Conservation (phyloP, 2,113 vertebrate genomes). For the Pachyramphus minor region DNA sequence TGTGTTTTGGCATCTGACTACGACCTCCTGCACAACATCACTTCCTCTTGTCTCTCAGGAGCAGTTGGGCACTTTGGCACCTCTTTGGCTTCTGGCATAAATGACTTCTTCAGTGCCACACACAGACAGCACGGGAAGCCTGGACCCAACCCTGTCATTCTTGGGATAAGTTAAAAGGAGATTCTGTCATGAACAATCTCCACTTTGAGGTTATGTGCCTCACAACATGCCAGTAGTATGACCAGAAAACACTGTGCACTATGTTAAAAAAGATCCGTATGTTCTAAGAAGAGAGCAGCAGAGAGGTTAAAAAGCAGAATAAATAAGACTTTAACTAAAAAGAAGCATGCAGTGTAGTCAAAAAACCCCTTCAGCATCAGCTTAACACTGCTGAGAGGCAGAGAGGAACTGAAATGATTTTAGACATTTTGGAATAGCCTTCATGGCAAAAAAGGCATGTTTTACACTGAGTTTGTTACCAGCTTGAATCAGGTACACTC, state of each 20-base stretch:
- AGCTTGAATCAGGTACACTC: not conserved
- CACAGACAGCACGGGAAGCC: not conserved
- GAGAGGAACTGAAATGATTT: not conserved
- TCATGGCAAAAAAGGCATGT: not conserved
- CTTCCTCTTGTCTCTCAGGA: not conserved
- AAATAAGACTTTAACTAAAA: not conserved
- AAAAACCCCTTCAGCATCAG: not conserved
- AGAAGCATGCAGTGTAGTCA: not conserved
- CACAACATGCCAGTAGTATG: not conserved
- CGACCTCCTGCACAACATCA: not conserved
- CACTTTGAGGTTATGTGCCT: not conserved
- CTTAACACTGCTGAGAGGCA: not conserved
- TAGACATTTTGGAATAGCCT: not conserved
- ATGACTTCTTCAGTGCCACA: not conserved
- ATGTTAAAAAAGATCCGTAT: not conserved
- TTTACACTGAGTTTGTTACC: not conserved
- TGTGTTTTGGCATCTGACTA: not conserved
- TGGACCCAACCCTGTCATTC: not conserved
- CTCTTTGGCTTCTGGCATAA: not conserved
- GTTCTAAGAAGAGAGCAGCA: not conserved
- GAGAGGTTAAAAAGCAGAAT: not conserved
- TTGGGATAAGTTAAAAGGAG: not conserved
- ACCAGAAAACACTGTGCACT: not conserved
- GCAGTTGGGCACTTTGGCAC: not conserved
- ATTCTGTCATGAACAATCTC: not conserved